Conservation (phyloP, 2,888 invertebrate species). For the Drosophila hamatofila region DNA sequence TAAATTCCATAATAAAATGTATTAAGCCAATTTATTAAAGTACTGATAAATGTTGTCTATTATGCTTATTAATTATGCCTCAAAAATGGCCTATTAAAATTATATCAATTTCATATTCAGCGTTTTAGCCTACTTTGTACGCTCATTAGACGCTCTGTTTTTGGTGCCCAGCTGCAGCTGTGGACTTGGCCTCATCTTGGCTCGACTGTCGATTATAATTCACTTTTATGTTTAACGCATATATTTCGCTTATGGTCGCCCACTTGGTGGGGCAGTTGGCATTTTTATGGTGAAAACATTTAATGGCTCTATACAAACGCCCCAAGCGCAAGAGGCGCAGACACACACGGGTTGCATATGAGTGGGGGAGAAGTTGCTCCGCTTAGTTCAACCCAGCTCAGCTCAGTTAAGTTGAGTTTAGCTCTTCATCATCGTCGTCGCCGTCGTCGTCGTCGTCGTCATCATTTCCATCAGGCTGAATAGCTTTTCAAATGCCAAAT, state of each 20-base stretch:
- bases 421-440: slow-evolving; percentile 55
- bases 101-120: not conserved
- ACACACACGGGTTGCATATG: slow-evolving; percentile 3
- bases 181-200: slow-evolving; percentile 17
- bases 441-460: slow-evolving; percentile 53
- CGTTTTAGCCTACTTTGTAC: not conserved
- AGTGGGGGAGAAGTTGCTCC: slow-evolving; percentile 1
- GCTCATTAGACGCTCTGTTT: slow-evolving; percentile 6
- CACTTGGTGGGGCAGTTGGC: slow-evolving; percentile 29
- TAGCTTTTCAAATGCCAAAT: slow-evolving; percentile 77
- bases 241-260: slow-evolving; percentile 31
- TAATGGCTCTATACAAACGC: slow-evolving; percentile 64
- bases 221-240: slow-evolving; percentile 43
- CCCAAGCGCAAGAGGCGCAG: slow-evolving; percentile 9
- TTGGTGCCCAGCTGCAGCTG: slow-evolving; percentile 14
- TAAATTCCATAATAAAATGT: not conserved
- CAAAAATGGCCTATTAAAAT: slow-evolving; percentile 6
- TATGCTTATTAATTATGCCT: not conserved
- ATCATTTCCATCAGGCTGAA: slow-evolving; percentile 77
- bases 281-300: slow-evolving; percentile 69
- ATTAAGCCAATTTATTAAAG: not conserved
- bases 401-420: slow-evolving; percentile 55
- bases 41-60: not conserved
- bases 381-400: slow-evolving; percentile 36
- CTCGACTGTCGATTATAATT: slow-evolving; percentile 47